Evolutionary conservation across 2,113 vertebrate species (phyloP).

Genomic region (Fregetta grallaria): DNA sequence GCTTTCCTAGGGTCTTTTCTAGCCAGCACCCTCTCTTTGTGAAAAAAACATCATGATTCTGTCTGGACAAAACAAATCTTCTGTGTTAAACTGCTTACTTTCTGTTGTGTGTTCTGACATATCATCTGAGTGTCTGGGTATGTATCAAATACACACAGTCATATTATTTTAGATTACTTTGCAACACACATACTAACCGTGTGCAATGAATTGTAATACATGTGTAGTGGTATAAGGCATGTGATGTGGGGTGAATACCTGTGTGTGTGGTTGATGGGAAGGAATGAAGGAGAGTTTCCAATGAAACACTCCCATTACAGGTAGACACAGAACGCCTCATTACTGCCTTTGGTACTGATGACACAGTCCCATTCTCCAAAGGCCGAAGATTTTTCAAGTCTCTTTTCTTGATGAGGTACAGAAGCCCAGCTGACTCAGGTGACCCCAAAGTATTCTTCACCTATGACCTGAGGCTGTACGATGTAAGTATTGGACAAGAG

Average conservation of each 20-base stretch:
- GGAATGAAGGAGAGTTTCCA: neutral
- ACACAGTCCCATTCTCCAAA: constrained; percentile 14
- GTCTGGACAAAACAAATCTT: neutral
- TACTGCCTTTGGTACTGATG: constrained; percentile 43
- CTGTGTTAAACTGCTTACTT: neutral
- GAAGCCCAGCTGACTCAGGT: neutral
- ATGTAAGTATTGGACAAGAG: constrained; percentile 25
- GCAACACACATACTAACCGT: too few species aligned
- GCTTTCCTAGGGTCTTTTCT: neutral
- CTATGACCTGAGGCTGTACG: constrained; percentile 50
- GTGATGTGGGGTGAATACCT: neutral
- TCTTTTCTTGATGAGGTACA: constrained; percentile 52
- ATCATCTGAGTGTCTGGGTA: neutral
- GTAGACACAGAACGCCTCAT: constrained; percentile 44
- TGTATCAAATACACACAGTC: neutral
- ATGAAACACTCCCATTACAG: neutral
- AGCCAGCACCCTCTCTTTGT: neutral
- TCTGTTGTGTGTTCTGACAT: neutral
- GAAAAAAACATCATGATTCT: neutral
- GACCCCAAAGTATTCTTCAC: constrained; percentile 8
- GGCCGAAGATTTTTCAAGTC: constrained; percentile 48
- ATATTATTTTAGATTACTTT: neutral
- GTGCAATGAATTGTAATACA: too few species aligned
- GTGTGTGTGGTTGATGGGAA: neutral
- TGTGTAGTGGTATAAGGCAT: neutral